A percentile compares a stretch with the other conserved stretches of the same genome.
These are phyloP conservation scores for Eilema caniola DNA, from an alignment of 2,888 invertebrate genomes.

Conservation along the genomic window DNA sequence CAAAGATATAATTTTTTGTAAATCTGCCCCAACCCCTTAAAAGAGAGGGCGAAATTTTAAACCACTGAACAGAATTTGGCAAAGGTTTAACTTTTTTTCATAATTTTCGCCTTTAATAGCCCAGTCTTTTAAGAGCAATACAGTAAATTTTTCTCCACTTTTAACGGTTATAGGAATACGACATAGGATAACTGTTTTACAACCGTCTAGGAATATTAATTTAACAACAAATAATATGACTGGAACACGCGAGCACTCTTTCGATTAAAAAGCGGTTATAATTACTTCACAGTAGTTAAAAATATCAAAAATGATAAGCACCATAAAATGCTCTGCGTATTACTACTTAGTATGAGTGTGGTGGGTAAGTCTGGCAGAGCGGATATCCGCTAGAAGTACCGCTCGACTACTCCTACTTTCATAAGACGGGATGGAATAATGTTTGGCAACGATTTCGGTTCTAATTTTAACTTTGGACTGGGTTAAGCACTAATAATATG, in stretches of 20 bases:
- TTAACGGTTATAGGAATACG: neutral
- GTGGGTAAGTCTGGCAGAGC: conserved; percentile 64
- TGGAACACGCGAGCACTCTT: conserved; percentile 58
- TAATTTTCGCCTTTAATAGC: neutral
- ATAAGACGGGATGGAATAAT: conserved; percentile 28
- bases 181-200: conserved; percentile 18
- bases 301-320: conserved; percentile 51
- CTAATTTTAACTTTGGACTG: conserved; percentile 29
- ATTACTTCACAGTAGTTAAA: conserved; percentile 55
- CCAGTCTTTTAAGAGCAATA: neutral
- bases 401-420: conserved; percentile 39
- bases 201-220: conserved; percentile 18
- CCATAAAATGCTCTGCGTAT: conserved; percentile 39
- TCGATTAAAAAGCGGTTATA: conserved; percentile 55
- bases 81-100: neutral
- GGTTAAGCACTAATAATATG: neutral
- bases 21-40: no score
- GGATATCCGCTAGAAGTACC: conserved; percentile 77
- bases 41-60: no score
- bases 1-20: no score
- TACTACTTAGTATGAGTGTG: conserved; percentile 67
- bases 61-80: no score
- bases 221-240: conserved; percentile 30
- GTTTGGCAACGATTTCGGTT: conserved; percentile 33
- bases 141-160: neutral